Evolutionary conservation across 2,797 vertebrate species (phyloP).

Genomic region (Masticophis lateralis): DNA sequence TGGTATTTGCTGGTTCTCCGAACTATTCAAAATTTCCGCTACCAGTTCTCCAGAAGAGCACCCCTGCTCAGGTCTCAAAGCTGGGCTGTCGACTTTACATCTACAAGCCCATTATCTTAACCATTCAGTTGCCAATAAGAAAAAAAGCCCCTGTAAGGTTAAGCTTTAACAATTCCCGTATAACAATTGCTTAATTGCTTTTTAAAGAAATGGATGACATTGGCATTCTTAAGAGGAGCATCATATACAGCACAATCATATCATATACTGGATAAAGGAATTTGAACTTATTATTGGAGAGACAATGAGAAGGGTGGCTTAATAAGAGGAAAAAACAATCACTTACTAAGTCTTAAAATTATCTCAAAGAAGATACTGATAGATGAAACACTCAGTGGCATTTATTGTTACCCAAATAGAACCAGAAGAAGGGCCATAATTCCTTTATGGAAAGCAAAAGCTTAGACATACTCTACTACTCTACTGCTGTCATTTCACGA

Average conservation of each 20-base stretch:
- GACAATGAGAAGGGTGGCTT: conserved; percentile 59
- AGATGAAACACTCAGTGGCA: conserved; percentile 58
- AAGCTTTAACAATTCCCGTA: conserved; percentile 37
- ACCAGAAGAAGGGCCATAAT: conserved; percentile 65
- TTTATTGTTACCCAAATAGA: conserved; percentile 70
- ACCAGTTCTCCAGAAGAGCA: too few species aligned
- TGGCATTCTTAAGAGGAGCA: conserved; percentile 34
- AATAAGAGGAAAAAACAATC: conserved; percentile 64
- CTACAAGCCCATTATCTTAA: background rate
- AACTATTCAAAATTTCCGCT: too few species aligned
- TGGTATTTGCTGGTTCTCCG: too few species aligned
- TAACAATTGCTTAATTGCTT: conserved; percentile 51
- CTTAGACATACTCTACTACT: conserved; percentile 76
- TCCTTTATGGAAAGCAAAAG: conserved; percentile 67
- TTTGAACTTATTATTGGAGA: conserved; percentile 59
- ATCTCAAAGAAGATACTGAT: conserved; percentile 63
- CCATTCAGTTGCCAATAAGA: background rate
- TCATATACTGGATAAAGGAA: conserved; percentile 54
- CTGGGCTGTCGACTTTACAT: background rate
- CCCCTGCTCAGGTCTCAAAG: background rate
- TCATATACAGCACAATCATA: conserved; percentile 53
- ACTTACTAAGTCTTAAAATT: conserved; percentile 63
- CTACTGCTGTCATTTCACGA: conserved; percentile 74
- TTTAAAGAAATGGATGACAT: conserved; percentile 41
- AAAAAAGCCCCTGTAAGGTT: conserved; percentile 13